phyloP scores from a whole-genome alignment of 1,140 invertebrate genomes.

The Ctenoplectra terminalis region DNA sequence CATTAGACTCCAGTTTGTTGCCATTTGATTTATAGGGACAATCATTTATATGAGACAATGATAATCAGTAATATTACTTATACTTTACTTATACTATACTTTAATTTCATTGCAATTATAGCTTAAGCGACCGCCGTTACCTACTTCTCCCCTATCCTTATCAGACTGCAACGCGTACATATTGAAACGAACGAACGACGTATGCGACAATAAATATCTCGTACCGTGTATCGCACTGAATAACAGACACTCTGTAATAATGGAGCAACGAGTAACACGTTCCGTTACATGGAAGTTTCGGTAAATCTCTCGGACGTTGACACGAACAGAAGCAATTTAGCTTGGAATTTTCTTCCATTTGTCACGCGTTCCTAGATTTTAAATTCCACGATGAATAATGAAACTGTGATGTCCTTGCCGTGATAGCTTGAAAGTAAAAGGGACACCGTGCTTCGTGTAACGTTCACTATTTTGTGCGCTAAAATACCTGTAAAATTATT shows the following conservation, averaged over 20 bases:
- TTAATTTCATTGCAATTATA: too few species aligned
- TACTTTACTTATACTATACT: too few species aligned
- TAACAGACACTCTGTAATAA: conserved; percentile 6
- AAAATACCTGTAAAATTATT: not conserved
- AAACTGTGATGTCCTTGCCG: too few species aligned
- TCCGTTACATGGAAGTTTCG: conserved; percentile 24
- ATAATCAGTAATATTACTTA: too few species aligned
- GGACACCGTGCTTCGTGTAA: too few species aligned
- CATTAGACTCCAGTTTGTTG: conserved; percentile 13
- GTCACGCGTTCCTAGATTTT: not conserved
- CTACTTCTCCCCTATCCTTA: too few species aligned
- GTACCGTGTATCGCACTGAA: not conserved
- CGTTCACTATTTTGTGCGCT: not conserved
- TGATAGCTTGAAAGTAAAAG: not conserved
- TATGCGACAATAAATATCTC: conserved; percentile 1
- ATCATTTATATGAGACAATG: too few species aligned
- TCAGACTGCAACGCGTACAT: not conserved
- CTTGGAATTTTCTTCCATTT: conserved; percentile 7
- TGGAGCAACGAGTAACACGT: not conserved
- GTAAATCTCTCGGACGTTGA: not conserved
- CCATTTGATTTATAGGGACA: conserved; percentile 28
- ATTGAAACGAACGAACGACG: conserved; percentile 14
- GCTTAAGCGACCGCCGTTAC: too few species aligned
- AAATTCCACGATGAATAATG: not conserved
- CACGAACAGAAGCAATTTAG: not conserved